Evolutionary conservation across 2,888 invertebrate genomes (phyloP), one percentile per base, ranked within the genome.

Genomic region (Synergus japonicus): DNA sequence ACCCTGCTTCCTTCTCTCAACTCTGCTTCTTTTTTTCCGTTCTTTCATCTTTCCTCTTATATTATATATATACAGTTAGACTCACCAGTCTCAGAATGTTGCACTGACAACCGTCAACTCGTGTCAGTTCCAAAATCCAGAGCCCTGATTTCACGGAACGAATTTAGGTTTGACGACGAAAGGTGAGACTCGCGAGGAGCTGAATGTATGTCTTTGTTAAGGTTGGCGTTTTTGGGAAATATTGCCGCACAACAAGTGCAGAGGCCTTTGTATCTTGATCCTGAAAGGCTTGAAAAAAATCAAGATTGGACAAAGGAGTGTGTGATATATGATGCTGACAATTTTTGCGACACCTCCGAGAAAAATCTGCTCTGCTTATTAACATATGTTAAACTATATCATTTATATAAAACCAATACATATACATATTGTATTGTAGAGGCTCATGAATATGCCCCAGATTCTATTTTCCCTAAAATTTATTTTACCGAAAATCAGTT

Each of bases 71-170:
- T 58, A 13, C n/a, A 58, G 58, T 18, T 43, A 9, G 8, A 43
- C 29, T 29, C 29, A 29, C 29, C 46, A 54, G 54, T 54, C 8
- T n/a, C 54, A n/a, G n/a, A n/a, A n/a, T 54, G 4, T 41, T n/a
- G n/a, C 69, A 29, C 29, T 73, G 54, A 54, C 73, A 73, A 73
- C 29, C 73, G 73, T 73, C 37, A 46, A 73, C 73, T 54, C 37
- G 49, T 73, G 73, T 37, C 54, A 54, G 54, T 73, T 54, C n/a
- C 49, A 12, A 49, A 8, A 46, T 15, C 37, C 37, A 13, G 54
- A 49, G 54, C 4, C 49, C 73, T 73, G 73, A 73, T 73, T 73
- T 73, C 73, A 73, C 37, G 73, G 73, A 73, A 73, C 73, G 73
- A 73, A 73, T 73, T 60, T 37, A 73, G 73, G 37, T 73, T 73